Evolutionary conservation across 2,113 vertebrate species (phyloP), one percentile per base, ranked within the genome.

Genomic region (Willisornis vidua): DNA sequence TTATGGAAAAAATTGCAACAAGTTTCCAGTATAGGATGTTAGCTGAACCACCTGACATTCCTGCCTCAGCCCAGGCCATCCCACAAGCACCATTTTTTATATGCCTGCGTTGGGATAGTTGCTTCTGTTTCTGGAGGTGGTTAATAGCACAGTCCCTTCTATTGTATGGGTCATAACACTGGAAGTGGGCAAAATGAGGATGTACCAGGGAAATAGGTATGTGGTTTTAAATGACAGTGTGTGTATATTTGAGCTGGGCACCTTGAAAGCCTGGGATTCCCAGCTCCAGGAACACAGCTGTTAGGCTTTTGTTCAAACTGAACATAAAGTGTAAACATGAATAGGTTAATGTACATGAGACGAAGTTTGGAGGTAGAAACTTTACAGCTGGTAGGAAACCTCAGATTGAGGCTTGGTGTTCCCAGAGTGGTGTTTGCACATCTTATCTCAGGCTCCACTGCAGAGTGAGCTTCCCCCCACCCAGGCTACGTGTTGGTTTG

Each of bases 11-110:
- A 94, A 73, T 19, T 45, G 45, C 81, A 52, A 13, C 7, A 37
- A 58, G 20, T 94, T 96, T 94, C 94, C 94, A 68, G 59, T 46
- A 57, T 89, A 82, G 89, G 91, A 93, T 93, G 46, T 93, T 78
- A 74, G 33, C n/a, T 87, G 94, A 68, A 52, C n/a, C 1, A 37
- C 66, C 62, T 82, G 52, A 52, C 49, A 54, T 87, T 96, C 91
- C 89, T 91, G 85, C 74, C 70, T 89, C 39, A 80, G 89, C 49
- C 74, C 59, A 24, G 49, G 29, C 41, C 80, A 49, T 91, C 45
- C 78, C 54, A 49, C 62, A 41, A 61, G 52, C 45, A 49, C 54
- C 0, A 2, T 4, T 67, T 77, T 87, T 72, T n/a, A 6, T 41
- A 8, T 29, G 46, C 57, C 67, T 46, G 2, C 18, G 12, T 14